phyloP scores from a whole-genome alignment of 2,888 invertebrate species.

The Protula sp. region DNA sequence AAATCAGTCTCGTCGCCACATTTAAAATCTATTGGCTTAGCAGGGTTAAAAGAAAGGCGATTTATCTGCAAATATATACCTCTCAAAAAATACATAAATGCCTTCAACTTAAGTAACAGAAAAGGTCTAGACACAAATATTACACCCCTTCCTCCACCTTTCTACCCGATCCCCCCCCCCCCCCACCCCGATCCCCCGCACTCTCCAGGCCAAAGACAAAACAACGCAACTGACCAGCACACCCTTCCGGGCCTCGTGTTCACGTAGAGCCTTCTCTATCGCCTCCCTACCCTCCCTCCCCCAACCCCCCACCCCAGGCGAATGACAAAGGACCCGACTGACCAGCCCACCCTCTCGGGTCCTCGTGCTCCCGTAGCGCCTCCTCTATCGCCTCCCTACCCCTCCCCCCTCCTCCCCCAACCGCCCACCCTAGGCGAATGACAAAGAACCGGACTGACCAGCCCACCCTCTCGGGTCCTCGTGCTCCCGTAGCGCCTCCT shows the following conservation, averaged over 20 bases:
- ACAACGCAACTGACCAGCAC: constrained; percentile 45
- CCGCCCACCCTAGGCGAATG: constrained; percentile 50
- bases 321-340: no score
- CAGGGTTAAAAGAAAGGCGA: no score
- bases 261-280: constrained; percentile 34
- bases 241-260: constrained; percentile 38
- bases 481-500: constrained; percentile 38
- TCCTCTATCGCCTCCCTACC: constrained; percentile 30
- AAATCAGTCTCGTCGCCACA: no score
- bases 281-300: constrained; percentile 36
- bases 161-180: no score
- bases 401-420: constrained; percentile 46
- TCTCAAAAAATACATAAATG: no score
- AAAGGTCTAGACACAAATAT: no score
- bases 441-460: constrained; percentile 52
- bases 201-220: no score
- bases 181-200: no score
- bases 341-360: constrained; percentile 47
- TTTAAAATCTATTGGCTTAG: no score
- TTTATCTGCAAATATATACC: no score
- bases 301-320: constrained; percentile 50
- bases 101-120: no score
- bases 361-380: constrained; percentile 39
- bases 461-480: constrained; percentile 44
- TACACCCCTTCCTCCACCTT: no score